Evolutionary conservation across 2,113 vertebrate species (phyloP).

Genomic region (Bungarus multicinctus): DNA sequence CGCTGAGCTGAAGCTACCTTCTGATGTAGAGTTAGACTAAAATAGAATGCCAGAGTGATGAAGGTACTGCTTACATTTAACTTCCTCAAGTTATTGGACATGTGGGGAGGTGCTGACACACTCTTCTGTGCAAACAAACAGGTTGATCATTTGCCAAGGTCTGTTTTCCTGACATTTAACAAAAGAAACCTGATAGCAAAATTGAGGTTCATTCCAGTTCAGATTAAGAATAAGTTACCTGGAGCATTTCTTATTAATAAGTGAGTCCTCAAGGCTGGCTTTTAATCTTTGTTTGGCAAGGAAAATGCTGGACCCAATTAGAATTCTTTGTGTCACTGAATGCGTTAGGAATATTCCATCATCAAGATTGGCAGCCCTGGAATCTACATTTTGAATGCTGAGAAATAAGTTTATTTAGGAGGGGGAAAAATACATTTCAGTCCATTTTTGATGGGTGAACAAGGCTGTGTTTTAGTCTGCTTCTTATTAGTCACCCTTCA

Average conservation of each 20-base stretch:
- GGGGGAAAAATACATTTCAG: not conserved
- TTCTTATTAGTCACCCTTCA: not conserved
- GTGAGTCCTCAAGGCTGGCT: conserved; percentile 25
- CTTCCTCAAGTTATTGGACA: conserved; percentile 30
- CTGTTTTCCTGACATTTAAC: conserved; percentile 26
- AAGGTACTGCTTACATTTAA: conserved; percentile 52
- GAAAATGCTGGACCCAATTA: conserved; percentile 16
- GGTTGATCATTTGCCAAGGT: conserved; percentile 40
- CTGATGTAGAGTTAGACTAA: conserved; percentile 65
- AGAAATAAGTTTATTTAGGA: not conserved
- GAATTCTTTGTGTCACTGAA: conserved; percentile 10
- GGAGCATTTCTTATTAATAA: conserved; percentile 45
- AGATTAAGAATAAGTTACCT: not conserved
- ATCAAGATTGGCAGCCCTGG: not conserved
- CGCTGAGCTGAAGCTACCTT: conserved; percentile 57
- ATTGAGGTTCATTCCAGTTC: conserved; percentile 24
- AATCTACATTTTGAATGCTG: not conserved
- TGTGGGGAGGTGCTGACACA: conserved; percentile 31
- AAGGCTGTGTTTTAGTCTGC: not conserved
- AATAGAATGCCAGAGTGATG: conserved; percentile 69
- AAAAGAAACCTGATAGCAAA: not conserved
- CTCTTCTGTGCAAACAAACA: conserved; percentile 27
- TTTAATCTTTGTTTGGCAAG: conserved; percentile 17
- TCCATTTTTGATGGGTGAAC: not conserved
- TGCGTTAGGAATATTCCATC: not conserved